A percentile compares a stretch with the other conserved stretches of the same genome.
Evolutionary conservation across 2,113 vertebrate species (phyloP).

Genomic region (Triplophysa dalaica): DNA sequence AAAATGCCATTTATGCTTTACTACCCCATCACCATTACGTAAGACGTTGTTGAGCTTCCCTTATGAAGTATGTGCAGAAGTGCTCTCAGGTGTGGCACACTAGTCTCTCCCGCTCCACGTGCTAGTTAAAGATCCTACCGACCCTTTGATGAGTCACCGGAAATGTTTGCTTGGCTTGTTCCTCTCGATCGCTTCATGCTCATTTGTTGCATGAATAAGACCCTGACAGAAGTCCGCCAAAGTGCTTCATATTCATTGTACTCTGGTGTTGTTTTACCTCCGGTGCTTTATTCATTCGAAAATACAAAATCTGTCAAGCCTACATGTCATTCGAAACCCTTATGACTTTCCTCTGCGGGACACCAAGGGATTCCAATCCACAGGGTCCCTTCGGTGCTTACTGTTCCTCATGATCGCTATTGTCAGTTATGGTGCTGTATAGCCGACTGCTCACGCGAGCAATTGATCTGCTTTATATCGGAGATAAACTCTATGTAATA

Average conservation of each 20-base stretch:
- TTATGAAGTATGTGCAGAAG: conserved; percentile 1
- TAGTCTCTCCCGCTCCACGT: background rate
- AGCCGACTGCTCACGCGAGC: no score
- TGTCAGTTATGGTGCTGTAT: no score
- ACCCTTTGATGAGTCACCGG: conserved; percentile 4
- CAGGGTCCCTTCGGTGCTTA: no score
- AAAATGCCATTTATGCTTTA: background rate
- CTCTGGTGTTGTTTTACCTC: no score
- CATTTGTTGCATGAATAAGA: background rate
- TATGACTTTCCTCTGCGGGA: no score
- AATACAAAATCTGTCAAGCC: background rate
- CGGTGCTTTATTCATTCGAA: background rate
- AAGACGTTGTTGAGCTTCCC: background rate
- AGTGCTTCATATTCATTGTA: background rate
- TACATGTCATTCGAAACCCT: no score
- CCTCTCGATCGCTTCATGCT: background rate
- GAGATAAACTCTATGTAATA: no score
- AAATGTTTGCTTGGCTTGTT: background rate
- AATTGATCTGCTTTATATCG: no score
- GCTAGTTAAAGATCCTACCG: background rate
- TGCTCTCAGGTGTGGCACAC: background rate
- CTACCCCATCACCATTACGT: background rate
- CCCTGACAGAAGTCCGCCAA: conserved; percentile 3
- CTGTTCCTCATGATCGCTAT: no score
- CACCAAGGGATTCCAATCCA: no score